Evolutionary conservation across 2,888 invertebrate species (phyloP), one percentile per base, ranked within the genome.

Genomic region (Leptopilina drosophilae): DNA sequence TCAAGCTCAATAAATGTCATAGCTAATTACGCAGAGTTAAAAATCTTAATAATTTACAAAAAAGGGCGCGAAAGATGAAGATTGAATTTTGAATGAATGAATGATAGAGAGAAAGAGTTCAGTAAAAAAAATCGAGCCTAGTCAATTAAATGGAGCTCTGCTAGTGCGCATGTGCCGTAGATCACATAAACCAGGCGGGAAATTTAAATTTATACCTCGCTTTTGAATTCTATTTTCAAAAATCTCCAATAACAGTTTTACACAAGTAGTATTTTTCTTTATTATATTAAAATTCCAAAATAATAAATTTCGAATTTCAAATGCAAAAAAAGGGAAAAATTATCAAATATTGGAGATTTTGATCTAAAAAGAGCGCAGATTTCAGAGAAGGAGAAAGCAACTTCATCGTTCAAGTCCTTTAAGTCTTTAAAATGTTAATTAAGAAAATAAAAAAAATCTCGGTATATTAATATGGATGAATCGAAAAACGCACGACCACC

Each of bases 1-100:
- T 87, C 85, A 89, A 89, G 90, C 90, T 91, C 89, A 90, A 89
- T 89, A 89, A 89, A 84, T 90, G 88, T 89, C 83, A 85, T 89
- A 90, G 87, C 84, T 84, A 86, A 85, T 85, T 84, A 82, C 83
- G 81, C 42, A 77, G 80, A 80, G 78, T 83, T 82, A 42, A 80
- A 83, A 83, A 75, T 75, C 49, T 78, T 77, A 83, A 84, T 81
- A 85, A 84, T 82, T 81, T 80, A 81, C 73, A 66, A 79, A 80
- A 80, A 82, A 83, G 82, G 84, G 82, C 79, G 82, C 78, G 78
- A 80, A 78, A 78, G 78, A 78, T 77, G 78, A 77, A 73, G 76
- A 77, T 42, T 42, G 42, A 42, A 42, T 42, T 42, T 8, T 42
- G 5, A 4, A 49, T 42, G 49, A 11, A 49, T 49, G 49, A 49